Conservation (phyloP, 2,888 invertebrate genomes). For the Bombylius discolor region DNA sequence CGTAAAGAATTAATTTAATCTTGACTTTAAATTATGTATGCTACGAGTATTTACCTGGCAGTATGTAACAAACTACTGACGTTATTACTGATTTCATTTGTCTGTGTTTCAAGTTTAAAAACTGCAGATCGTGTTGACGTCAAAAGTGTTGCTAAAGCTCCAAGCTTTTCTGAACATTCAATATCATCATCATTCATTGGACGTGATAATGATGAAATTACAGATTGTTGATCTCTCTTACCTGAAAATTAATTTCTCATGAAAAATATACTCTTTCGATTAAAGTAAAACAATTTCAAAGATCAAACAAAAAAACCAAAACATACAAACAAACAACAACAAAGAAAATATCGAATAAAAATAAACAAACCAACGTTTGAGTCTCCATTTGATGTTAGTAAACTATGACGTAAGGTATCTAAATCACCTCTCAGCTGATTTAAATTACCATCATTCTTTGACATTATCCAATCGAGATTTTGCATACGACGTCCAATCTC, state of each 20-base stretch:
- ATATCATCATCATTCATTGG: constrained; percentile 2
- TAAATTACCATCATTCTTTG: constrained; percentile 28
- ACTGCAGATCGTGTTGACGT: constrained; percentile 22
- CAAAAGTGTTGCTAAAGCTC: constrained; percentile 25
- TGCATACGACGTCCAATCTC: constrained; percentile 34
- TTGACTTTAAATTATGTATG: constrained; percentile 16
- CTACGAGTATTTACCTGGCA: constrained; percentile 7
- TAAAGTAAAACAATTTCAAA: not conserved
- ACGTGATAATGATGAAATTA: not conserved
- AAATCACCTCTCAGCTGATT: constrained; percentile 35
- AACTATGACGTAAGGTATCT: constrained; percentile 16
- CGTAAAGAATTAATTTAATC: too few species aligned
- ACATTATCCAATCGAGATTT: constrained; percentile 34
- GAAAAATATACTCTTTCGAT: not conserved
- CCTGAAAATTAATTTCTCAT: not conserved
- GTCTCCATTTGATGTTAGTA: not conserved
- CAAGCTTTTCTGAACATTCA: constrained; percentile 16
- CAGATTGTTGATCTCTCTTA: constrained; percentile 5
- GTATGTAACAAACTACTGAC: not conserved
- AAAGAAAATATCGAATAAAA: too few species aligned
- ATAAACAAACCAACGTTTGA: constrained; percentile 2
- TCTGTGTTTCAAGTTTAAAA: constrained; percentile 10
- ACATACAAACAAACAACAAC: too few species aligned
- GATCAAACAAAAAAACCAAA: too few species aligned
- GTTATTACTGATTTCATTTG: constrained; percentile 12